phyloP scores from a whole-genome alignment of 2,113 vertebrate genomes.

The Elgaria multicarinata region DNA sequence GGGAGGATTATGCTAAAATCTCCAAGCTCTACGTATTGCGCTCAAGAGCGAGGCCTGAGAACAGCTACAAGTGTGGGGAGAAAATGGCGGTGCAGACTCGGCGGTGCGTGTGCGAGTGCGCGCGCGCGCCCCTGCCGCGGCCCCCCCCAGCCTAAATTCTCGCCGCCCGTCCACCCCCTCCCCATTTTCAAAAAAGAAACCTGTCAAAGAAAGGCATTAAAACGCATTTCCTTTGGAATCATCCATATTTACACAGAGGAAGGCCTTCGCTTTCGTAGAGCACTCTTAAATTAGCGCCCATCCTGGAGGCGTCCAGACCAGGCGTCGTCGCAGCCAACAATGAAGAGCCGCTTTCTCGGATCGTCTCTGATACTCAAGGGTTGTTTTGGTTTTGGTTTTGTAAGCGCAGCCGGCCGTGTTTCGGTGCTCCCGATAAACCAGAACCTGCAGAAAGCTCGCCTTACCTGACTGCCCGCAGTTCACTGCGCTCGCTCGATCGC shows the following conservation, averaged over 20 bases:
- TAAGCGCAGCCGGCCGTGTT: conserved; percentile 49
- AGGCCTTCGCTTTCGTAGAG: conserved; percentile 42
- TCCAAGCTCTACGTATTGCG: conserved; percentile 39
- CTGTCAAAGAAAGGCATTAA: neutral
- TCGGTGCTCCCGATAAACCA: conserved; percentile 34
- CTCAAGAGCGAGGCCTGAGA: conserved; percentile 32
- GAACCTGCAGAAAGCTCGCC: conserved; percentile 37
- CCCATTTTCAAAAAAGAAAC: neutral
- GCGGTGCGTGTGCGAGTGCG: neutral
- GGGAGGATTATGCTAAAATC: conserved; percentile 56
- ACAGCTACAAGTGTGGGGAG: conserved; percentile 74
- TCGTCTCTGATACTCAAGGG: conserved; percentile 29
- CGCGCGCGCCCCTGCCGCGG: neutral
- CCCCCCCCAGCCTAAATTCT: neutral
- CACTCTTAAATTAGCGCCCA: conserved; percentile 22
- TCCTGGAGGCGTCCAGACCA: conserved; percentile 47
- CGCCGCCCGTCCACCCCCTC: neutral
- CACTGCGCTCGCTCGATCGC: conserved; percentile 54
- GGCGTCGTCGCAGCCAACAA: conserved; percentile 38
- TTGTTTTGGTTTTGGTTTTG: neutral
- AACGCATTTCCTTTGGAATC: neutral
- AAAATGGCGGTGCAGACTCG: conserved; percentile 73
- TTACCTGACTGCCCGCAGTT: conserved; percentile 59
- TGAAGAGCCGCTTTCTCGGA: conserved; percentile 42
- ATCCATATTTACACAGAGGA: conserved; percentile 29